phyloP scores from a whole-genome alignment of 1,140 invertebrate species.

The Nasonia longicornis region DNA sequence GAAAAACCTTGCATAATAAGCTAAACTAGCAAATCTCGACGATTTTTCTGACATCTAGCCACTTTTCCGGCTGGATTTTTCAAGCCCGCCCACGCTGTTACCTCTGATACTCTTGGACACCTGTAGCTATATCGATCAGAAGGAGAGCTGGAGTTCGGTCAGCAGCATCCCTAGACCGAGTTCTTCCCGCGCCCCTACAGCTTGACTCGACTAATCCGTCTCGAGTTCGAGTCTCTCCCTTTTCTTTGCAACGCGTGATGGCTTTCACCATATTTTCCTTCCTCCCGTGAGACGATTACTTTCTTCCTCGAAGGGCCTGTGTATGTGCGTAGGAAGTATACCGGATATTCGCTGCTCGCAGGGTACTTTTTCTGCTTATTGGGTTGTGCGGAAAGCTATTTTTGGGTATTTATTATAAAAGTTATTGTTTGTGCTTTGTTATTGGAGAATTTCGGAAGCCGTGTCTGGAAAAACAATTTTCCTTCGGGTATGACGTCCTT shows the following conservation, averaged over 20 bases:
- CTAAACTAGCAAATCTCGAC: too few species aligned
- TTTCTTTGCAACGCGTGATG: constrained; percentile 20
- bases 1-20: too few species aligned
- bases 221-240: constrained; percentile 33
- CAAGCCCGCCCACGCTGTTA: neutral
- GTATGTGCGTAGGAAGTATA: neutral
- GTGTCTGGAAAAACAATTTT: neutral
- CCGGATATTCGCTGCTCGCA: neutral
- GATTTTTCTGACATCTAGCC: neutral
- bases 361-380: neutral
- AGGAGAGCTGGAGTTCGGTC: constrained; percentile 49
- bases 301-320: neutral
- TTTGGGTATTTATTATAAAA: neutral
- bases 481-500: neutral
- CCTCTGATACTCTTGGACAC: constrained; percentile 53
- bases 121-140: constrained; percentile 64
- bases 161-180: constrained; percentile 51
- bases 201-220: constrained; percentile 37
- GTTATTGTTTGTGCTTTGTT: neutral
- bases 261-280: constrained; percentile 25
- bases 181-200: constrained; percentile 17
- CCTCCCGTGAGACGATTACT: constrained; percentile 14
- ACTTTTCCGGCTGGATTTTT: neutral
- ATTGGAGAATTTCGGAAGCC: neutral
- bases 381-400: neutral